Evolutionary conservation across 2,888 invertebrate genomes (phyloP), one percentile per base, ranked within the genome.

Genomic region (Leptinotarsa peninsularis): DNA sequence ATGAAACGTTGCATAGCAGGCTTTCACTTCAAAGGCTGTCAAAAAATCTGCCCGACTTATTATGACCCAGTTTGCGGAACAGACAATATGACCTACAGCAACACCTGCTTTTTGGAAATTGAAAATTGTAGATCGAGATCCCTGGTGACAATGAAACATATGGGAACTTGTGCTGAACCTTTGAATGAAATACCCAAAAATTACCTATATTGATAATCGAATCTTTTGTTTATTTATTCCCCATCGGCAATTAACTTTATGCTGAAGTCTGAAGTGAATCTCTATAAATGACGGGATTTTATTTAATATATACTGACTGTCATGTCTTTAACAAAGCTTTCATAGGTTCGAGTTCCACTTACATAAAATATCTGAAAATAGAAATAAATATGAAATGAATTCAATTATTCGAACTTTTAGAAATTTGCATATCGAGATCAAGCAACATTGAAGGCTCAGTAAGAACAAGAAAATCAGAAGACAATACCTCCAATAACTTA

Each of bases 41-140:
- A 95, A 67, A 93, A 94, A 83, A 96, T 96, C 81, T 96, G 96
- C 84, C 94, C 96, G 13, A 91, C 94, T 0, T 94, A 95, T 83
- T 96, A 93, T 89, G 96, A 97, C 85, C 96, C 97, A 0, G 95
- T 97, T 7, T 98, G 98, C 87, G 98, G 96, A n/a, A 95, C 94
- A 3, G 97, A 98, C 86, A 92, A 93, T 77, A 95, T 94, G 91
- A 97, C 97, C 0, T 98, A 98, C 91, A 95, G 96, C 85, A 98
- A 98, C 89, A 94, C 94, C 82, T 98, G 98, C 88, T 95, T 97
- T 91, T 89, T 98, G 83, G 94, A 95, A 86, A 94, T 96, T 89
- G 97, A 97, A 89, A 96, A 96, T 84, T 98, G 96, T 87, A 92
- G 95, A 84, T 94, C 95, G 81, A 92, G 95, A 87, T 93, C 94